phyloP scores from a whole-genome alignment of 2,797 vertebrate species.

The Phrynocephalus guinanensis region DNA sequence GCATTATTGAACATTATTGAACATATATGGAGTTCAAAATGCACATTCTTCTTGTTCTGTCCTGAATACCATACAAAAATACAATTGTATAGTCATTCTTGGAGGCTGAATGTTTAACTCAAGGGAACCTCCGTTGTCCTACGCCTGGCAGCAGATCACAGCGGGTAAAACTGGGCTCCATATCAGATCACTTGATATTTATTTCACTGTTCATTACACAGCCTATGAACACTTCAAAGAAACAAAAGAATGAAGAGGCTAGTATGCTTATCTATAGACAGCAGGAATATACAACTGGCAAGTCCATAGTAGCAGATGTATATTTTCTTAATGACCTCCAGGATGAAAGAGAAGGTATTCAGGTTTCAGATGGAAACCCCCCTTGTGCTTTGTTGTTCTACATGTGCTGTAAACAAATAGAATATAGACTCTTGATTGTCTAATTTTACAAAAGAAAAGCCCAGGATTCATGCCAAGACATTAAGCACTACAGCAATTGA shows the following conservation, averaged over 20 bases:
- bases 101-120: neutral
- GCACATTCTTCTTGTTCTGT: constrained; percentile 8
- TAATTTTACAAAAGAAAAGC: constrained; percentile 39
- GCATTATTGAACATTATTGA: constrained; percentile 40
- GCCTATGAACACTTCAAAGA: constrained; percentile 37
- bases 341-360: constrained; percentile 30
- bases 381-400: constrained; percentile 32
- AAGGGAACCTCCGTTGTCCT: constrained; percentile 11
- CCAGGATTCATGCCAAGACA: constrained; percentile 48
- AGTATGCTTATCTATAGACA: constrained; percentile 13
- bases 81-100: constrained; percentile 25
- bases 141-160: constrained; percentile 38
- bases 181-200: neutral
- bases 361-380: constrained; percentile 18
- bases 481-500: constrained; percentile 44
- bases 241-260: constrained; percentile 30
- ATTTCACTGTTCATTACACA: constrained; percentile 28
- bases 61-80: constrained; percentile 7
- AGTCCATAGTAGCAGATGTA: constrained; percentile 7
- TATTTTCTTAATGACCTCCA: constrained; percentile 43
- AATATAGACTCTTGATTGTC: constrained; percentile 55
- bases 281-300: constrained; percentile 33
- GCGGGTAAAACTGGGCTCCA: constrained; percentile 24
- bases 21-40: constrained; percentile 17
- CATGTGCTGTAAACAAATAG: constrained; percentile 53